A percentile compares a stretch with the other conserved stretches of the same genome.
These are phyloP conservation scores for Melangyna quadrimaculata DNA, from an alignment of 2,888 invertebrate genomes.

Conservation along the genomic window DNA sequence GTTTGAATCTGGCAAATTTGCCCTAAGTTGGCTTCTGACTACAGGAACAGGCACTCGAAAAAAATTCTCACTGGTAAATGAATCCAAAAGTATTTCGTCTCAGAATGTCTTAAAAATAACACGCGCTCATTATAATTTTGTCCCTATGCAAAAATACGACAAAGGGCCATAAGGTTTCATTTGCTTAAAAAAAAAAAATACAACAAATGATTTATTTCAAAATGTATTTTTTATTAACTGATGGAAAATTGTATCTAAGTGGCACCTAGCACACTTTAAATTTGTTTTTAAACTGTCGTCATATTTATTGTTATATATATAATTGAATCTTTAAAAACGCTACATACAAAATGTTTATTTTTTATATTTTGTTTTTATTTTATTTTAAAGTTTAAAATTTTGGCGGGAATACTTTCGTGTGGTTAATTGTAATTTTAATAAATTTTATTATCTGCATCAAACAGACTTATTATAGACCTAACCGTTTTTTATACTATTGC, in stretches of 20 bases:
- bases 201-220: conserved; percentile 1
- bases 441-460: background rate
- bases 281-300: conserved; percentile 21
- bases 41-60: too few relatives aligned
- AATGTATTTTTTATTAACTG: conserved; percentile 12
- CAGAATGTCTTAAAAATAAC: too few relatives aligned
- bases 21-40: too few relatives aligned
- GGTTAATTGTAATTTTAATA: background rate
- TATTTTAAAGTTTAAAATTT: background rate
- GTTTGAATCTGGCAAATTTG: too few relatives aligned
- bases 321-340: background rate
- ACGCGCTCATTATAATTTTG: too few relatives aligned
- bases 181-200: too few relatives aligned
- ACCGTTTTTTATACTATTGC: conserved; percentile 46
- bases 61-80: too few relatives aligned
- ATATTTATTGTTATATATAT: background rate
- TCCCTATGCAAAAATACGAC: too few relatives aligned
- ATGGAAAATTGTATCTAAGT: background rate
- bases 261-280: background rate
- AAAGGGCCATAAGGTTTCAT: too few relatives aligned
- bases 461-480: conserved; percentile 3
- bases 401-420: background rate
- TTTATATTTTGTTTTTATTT: background rate
- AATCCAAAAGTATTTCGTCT: too few relatives aligned
- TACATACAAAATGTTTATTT: background rate